These are phyloP conservation scores for Struthio camelus DNA, from an alignment of 2,113 vertebrate genomes.

Conservation along the genomic window DNA sequence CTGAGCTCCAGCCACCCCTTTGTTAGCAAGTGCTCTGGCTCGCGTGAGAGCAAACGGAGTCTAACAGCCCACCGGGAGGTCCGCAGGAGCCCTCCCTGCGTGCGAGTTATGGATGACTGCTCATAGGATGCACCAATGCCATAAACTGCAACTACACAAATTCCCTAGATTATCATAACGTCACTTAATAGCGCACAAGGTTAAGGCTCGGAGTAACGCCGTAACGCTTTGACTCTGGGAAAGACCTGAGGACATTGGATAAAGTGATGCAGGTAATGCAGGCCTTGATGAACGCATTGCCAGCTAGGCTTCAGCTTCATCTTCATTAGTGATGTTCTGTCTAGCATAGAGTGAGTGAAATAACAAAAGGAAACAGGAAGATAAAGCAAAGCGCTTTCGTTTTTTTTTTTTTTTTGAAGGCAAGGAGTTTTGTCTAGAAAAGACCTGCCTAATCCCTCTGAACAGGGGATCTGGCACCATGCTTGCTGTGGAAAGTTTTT, in stretches of 20 bases:
- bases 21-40: too few species aligned
- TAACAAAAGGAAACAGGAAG: not conserved
- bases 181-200: too few species aligned
- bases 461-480: not conserved
- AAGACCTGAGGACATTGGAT: not conserved
- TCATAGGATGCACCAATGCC: too few species aligned
- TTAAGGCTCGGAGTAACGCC: not conserved
- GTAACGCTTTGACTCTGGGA: not conserved
- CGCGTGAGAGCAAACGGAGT: too few species aligned
- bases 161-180: too few species aligned
- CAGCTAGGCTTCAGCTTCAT: not conserved
- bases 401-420: not conserved
- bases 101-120: too few species aligned
- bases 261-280: not conserved
- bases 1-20: too few species aligned
- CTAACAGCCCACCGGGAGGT: too few species aligned
- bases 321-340: not conserved
- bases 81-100: too few species aligned
- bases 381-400: not conserved
- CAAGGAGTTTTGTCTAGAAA: not conserved
- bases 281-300: rapidly evolving
- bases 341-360: not conserved
- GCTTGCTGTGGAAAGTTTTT: not conserved
- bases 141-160: too few species aligned
- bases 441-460: not conserved